These are phyloP conservation scores for Pampusana beccarii DNA, from an alignment of 2,113 vertebrate species.

Conservation along the genomic window DNA sequence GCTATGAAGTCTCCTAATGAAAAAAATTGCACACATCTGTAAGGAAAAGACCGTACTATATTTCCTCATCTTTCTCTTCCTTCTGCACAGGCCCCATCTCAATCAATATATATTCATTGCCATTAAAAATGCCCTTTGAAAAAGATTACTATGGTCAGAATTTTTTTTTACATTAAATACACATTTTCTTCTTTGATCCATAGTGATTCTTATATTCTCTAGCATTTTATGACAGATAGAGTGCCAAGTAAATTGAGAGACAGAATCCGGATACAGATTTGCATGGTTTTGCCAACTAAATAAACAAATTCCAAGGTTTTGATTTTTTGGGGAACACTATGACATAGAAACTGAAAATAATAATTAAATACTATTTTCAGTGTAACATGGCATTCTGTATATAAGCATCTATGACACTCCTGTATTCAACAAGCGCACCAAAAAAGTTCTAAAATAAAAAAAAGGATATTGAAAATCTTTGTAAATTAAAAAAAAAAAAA, in stretches of 20 bases:
- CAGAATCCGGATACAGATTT: slow-evolving; percentile 46
- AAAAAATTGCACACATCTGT: background rate
- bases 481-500: background rate
- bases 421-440: background rate
- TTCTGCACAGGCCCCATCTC: background rate
- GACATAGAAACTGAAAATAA: background rate
- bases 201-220: slow-evolving; percentile 13
- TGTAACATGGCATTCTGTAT: background rate
- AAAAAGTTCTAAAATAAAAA: slow-evolving; percentile 42
- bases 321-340: background rate
- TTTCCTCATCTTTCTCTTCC: background rate
- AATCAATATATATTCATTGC: background rate
- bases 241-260: slow-evolving; percentile 53
- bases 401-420: background rate
- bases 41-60: background rate
- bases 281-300: slow-evolving; percentile 35
- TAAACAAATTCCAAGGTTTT: slow-evolving; percentile 27
- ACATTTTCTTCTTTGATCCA: slow-evolving; percentile 44
- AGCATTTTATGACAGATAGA: slow-evolving; percentile 40
- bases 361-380: background rate
- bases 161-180: slow-evolving; percentile 4
- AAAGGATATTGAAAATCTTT: background rate
- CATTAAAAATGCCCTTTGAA: slow-evolving; percentile 30
- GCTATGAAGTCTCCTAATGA: background rate
- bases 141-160: background rate